Evolutionary conservation across 2,113 vertebrate species (phyloP), one percentile per base, ranked within the genome.

Genomic region (Cavia porcellus): DNA sequence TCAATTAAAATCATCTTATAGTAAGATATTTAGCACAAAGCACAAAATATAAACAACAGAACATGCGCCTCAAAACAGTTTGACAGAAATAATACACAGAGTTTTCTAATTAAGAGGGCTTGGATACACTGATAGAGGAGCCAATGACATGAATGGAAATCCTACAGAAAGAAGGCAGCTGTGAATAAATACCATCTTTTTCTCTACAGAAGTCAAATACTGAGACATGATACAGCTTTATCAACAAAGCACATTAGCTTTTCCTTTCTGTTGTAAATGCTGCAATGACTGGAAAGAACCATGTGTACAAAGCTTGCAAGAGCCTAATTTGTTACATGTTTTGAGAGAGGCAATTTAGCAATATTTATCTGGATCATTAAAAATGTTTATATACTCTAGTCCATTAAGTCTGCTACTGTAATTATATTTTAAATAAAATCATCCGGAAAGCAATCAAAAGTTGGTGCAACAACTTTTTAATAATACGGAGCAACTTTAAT

Each of bases 391-490:
- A 82, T 89, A 89, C 77, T 94, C 22, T 59, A 92, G 92, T 88
- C 70, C 79, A 89, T 96, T 96, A 97, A 92, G 72, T 14, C 28
- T 64, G 19, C 32, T 96, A 57, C 95, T 90, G 77, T 96, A 94
- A 96, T 94, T 97, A 97, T 94, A 89, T 90, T 96, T 96, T 85
- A 93, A 92, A 61, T 96, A 93, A 95, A 94, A 86, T 95, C 32
- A 94, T 93, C 22, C 45, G 57, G 17, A 96, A 96, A 55, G 79
- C 59, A 94, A 93, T 94, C 50, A 85, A 88, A 89, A 93, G 28
- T 95, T 81, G 2, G 3, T 86, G n/a, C n/a, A n/a, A n/a, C n/a
- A n/a, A n/a, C n/a, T n/a, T n/a, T n/a, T n/a, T n/a, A n/a, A n/a
- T n/a, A n/a, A n/a, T n/a, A n/a, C n/a, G n/a, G n/a, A n/a, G n/a